Evolutionary conservation across 2,113 vertebrate genomes (phyloP).

Genomic region (Zosterops japonicus): DNA sequence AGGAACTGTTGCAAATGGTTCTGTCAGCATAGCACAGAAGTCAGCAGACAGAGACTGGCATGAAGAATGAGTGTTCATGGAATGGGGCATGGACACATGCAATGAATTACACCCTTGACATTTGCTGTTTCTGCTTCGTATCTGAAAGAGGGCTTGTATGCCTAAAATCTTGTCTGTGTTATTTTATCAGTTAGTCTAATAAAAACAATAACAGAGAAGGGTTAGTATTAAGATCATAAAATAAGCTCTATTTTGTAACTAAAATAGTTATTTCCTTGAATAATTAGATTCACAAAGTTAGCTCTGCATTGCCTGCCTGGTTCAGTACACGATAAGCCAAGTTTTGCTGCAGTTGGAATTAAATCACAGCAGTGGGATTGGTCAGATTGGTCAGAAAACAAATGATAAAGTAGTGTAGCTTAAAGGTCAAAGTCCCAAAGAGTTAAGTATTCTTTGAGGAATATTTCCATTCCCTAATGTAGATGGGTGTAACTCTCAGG

Average conservation of each 20-base stretch:
- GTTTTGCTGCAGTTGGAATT: neutral
- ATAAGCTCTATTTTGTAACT: neutral
- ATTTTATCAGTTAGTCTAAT: neutral
- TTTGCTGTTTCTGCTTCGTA: neutral
- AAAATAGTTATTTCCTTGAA: conserved; percentile 22
- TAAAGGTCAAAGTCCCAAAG: conserved; percentile 23
- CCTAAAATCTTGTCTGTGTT: neutral
- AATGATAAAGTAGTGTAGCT: neutral
- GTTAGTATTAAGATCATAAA: neutral
- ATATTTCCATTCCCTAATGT: conserved; percentile 3
- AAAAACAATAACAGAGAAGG: neutral
- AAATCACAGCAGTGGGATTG: neutral
- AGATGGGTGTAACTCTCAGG: conserved; percentile 29
- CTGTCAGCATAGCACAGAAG: neutral
- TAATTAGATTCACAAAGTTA: neutral
- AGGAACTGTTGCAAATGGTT: neutral
- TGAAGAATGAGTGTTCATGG: neutral
- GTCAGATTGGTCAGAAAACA: conserved; percentile 30
- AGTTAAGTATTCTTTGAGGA: conserved; percentile 3
- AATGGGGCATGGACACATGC: neutral
- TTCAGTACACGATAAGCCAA: neutral
- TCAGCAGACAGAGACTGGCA: neutral
- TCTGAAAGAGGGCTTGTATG: neutral
- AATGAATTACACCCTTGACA: neutral
- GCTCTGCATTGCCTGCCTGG: neutral